Conservation (phyloP, 2,797 vertebrate species). For the Fistularia commersonii region DNA sequence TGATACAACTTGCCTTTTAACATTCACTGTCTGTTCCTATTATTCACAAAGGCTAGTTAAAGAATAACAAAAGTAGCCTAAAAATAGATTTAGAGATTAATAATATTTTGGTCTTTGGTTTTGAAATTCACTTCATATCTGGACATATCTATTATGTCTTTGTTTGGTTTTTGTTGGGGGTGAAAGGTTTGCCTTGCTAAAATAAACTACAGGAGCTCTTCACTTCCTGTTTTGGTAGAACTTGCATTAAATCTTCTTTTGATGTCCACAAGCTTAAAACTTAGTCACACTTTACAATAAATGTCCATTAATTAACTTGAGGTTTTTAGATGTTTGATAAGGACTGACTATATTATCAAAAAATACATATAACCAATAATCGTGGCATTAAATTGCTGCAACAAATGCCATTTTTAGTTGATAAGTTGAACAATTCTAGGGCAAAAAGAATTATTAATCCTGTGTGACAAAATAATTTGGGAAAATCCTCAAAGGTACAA, state of each 20-base stretch:
- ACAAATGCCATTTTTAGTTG: no score
- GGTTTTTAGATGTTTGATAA: no score
- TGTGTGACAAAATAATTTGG: no score
- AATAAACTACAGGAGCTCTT: slow-evolving; percentile 59
- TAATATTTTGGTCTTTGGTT: slow-evolving; percentile 62
- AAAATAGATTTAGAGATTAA: slow-evolving; percentile 69
- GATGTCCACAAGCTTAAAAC: neutral
- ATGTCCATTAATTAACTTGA: no score
- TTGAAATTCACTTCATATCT: slow-evolving; percentile 85
- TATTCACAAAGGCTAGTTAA: slow-evolving; percentile 88
- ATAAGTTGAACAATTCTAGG: no score
- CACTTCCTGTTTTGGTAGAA: slow-evolving; percentile 15
- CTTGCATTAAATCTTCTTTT: neutral
- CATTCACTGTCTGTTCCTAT: slow-evolving; percentile 85
- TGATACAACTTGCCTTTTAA: slow-evolving; percentile 94
- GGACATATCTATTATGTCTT: slow-evolving; percentile 57
- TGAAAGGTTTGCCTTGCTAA: slow-evolving; percentile 49
- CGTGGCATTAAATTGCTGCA: no score
- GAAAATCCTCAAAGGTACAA: no score
- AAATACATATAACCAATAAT: no score
- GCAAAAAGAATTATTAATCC: no score
- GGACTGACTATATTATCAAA: no score
- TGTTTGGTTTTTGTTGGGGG: slow-evolving; percentile 29
- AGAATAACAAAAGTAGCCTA: slow-evolving; percentile 89
- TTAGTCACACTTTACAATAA: no score